phyloP scores from a whole-genome alignment of 1,140 invertebrate species.

The Muscidifurax raptorellus region DNA sequence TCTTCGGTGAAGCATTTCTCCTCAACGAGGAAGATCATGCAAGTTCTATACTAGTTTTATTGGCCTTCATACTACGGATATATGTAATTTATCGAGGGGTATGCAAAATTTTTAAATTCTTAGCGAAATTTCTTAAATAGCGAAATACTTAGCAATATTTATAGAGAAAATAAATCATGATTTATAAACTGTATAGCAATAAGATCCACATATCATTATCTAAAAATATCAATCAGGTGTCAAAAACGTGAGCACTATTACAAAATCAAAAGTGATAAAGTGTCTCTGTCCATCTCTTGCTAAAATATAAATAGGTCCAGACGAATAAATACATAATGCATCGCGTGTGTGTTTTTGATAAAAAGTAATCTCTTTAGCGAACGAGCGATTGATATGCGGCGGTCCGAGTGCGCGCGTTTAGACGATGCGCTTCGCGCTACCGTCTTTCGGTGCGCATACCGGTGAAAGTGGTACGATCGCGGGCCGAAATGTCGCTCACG shows the following conservation, averaged over 20 bases:
- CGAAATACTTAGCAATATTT: too few species aligned
- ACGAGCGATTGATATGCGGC: neutral
- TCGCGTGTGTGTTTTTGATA: neutral
- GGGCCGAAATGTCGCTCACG: neutral
- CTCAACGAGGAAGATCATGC: neutral
- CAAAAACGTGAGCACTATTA: too few species aligned
- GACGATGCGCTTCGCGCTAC: neutral
- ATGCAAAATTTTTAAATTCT: neutral
- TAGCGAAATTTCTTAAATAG: too few species aligned
- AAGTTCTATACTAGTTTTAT: too few species aligned
- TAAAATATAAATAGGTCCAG: neutral
- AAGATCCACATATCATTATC: too few species aligned
- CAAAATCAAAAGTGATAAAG: neutral
- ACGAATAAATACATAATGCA: neutral
- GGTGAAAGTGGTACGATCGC: conserved; percentile 15
- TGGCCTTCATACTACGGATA: too few species aligned
- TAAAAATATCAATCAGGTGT: too few species aligned
- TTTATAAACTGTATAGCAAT: too few species aligned
- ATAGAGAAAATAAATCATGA: too few species aligned
- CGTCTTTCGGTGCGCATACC: neutral
- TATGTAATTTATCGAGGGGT: too few species aligned
- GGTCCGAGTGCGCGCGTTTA: neutral
- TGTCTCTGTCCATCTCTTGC: neutral
- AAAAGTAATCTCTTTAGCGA: neutral
- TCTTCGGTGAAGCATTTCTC: neutral